These are phyloP conservation scores for Anorthoa munda DNA, from an alignment of 2,888 invertebrate species.

Conservation along the genomic window DNA sequence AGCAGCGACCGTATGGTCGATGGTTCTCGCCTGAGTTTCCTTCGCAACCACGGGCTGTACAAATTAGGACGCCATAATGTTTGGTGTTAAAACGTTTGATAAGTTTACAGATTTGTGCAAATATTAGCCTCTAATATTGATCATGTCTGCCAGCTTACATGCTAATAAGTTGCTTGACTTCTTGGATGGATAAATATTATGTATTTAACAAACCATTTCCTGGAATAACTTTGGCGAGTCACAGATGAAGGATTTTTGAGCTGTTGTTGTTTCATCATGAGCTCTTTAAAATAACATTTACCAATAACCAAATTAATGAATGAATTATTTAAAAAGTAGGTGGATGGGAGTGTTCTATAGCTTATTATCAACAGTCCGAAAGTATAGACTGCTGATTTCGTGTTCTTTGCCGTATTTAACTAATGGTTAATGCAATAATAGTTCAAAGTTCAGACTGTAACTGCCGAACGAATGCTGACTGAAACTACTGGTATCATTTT, in stretches of 20 bases:
- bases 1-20: constrained; percentile 20
- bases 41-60: constrained; percentile 70
- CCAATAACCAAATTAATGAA: neutral
- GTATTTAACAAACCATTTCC: constrained; percentile 73
- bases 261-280: constrained; percentile 8
- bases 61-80: constrained; percentile 80
- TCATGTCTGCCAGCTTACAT: constrained; percentile 81
- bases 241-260: constrained; percentile 45
- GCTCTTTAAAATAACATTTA: constrained; percentile 26
- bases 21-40: constrained; percentile 49
- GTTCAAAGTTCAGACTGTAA: neutral
- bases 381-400: no score
- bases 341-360: neutral
- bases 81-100: constrained; percentile 87
- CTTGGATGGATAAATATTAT: constrained; percentile 72
- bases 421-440: neutral
- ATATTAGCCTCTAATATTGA: constrained; percentile 85
- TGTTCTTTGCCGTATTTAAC: neutral
- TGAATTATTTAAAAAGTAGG: neutral
- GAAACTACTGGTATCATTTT: no score
- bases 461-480: neutral
- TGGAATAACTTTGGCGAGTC: constrained; percentile 55
- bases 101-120: constrained; percentile 86
- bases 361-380: neutral
- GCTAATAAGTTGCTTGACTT: constrained; percentile 79